These are phyloP conservation scores for Oncopodura yosiiana DNA, from an alignment of 1,140 invertebrate genomes.

Conservation along the genomic window DNA sequence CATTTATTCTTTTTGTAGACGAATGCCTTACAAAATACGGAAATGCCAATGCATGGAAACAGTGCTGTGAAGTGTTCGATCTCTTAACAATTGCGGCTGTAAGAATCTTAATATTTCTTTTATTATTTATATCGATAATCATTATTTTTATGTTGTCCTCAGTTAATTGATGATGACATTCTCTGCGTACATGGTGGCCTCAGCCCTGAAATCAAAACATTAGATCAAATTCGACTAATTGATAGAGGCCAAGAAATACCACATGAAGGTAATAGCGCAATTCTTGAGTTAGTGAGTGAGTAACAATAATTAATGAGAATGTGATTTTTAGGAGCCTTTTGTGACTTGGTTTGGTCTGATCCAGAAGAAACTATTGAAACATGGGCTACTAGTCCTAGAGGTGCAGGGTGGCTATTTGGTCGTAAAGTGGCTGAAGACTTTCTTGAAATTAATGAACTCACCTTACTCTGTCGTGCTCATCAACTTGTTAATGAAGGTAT, in stretches of 20 bases:
- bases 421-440: conserved; percentile 86
- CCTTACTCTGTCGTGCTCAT: conserved; percentile 88
- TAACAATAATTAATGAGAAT: background rate
- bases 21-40: conserved; percentile 98
- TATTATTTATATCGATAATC: background rate
- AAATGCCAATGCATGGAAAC: conserved; percentile 97
- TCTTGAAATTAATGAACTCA: conserved; percentile 78
- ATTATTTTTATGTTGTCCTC: conserved; percentile 42
- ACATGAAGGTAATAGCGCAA: conserved; percentile 55
- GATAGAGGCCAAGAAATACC: conserved; percentile 96
- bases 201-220: conserved; percentile 77
- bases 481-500: conserved; percentile 93
- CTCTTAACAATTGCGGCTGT: conserved; percentile 66
- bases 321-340: conserved; percentile 59
- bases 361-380: conserved; percentile 78
- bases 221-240: conserved; percentile 88
- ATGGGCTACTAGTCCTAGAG: conserved; percentile 83
- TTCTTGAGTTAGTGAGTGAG: background rate
- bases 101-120: background rate
- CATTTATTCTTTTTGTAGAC: conserved; percentile 56
- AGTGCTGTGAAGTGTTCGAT: conserved; percentile 96
- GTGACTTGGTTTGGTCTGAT: conserved; percentile 93
- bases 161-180: conserved; percentile 93
- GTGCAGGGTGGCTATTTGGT: conserved; percentile 81
- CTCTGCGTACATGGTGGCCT: conserved; percentile 96